Conservation (phyloP, 2,113 vertebrate genomes). For the Limanda limanda region DNA sequence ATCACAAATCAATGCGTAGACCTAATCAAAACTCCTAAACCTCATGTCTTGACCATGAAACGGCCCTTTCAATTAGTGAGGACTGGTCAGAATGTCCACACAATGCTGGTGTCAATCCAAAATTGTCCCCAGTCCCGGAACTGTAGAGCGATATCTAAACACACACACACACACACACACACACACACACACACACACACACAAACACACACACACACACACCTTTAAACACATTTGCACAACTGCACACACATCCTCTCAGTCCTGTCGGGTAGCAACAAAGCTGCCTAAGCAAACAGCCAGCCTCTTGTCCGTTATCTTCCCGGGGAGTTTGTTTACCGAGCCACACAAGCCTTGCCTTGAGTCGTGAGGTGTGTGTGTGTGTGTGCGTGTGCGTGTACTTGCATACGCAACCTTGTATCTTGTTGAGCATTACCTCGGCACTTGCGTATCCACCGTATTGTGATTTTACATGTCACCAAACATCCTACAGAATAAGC, state of each 20-base stretch:
- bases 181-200: constrained; percentile 48
- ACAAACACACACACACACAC: constrained; percentile 5
- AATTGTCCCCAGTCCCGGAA: not conserved
- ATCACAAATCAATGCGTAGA: not conserved
- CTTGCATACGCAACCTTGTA: not conserved
- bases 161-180: constrained; percentile 36
- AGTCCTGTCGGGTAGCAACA: constrained; percentile 62
- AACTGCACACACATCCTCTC: constrained; percentile 57
- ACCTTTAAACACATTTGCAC: constrained; percentile 58
- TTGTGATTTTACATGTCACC: constrained; percentile 8
- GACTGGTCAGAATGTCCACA: not conserved
- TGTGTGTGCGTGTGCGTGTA: not conserved
- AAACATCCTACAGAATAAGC: not conserved
- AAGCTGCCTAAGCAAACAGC: constrained; percentile 70
- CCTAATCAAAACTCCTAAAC: not conserved
- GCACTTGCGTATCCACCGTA: not conserved
- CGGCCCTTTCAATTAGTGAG: not conserved
- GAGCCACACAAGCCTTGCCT: constrained; percentile 60
- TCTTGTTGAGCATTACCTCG: not conserved
- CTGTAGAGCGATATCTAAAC: not conserved
- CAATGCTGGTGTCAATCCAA: not conserved
- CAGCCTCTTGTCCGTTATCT: constrained; percentile 67
- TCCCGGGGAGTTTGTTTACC: constrained; percentile 70
- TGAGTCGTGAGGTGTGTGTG: constrained; percentile 4
- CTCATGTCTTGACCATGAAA: not conserved